A percentile compares a stretch with the other conserved stretches of the same genome.
Evolutionary conservation across 2,113 vertebrate species (phyloP).

Genomic region (Oenanthe melanoleuca): DNA sequence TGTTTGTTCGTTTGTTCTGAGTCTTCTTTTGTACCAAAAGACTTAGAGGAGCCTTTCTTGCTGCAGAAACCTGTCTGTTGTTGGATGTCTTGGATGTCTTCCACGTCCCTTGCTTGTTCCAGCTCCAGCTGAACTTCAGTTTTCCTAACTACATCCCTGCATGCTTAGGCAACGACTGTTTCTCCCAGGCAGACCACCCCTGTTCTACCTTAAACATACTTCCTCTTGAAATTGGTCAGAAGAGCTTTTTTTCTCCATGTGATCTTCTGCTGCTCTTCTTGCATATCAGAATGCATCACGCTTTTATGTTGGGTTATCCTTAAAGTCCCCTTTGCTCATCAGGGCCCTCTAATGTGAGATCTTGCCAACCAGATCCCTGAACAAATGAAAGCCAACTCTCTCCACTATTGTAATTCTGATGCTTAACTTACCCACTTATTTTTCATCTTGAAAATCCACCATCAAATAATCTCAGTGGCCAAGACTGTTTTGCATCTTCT

Average conservation of each 20-base stretch:
- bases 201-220: not conserved
- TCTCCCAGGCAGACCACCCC: not conserved
- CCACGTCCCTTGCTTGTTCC: not conserved
- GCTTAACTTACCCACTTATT: not conserved
- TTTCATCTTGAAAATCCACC: not conserved
- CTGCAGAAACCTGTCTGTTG: not conserved
- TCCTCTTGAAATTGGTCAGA: not conserved
- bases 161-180: not conserved
- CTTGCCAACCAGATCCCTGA: not conserved
- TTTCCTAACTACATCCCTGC: not conserved
- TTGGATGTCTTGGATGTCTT: not conserved
- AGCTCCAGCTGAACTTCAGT: not conserved
- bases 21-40: not conserved
- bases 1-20: not conserved
- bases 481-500: not conserved
- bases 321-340: not conserved
- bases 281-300: not conserved
- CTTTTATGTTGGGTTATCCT: not conserved
- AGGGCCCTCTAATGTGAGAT: not conserved
- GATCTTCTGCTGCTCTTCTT: not conserved
- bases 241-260: not conserved
- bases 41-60: not conserved
- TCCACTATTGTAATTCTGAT: not conserved
- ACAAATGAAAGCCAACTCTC: not conserved
- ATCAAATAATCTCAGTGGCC: not conserved